phyloP scores from a whole-genome alignment of 2,113 vertebrate species.

The Thomomys bottae region DNA sequence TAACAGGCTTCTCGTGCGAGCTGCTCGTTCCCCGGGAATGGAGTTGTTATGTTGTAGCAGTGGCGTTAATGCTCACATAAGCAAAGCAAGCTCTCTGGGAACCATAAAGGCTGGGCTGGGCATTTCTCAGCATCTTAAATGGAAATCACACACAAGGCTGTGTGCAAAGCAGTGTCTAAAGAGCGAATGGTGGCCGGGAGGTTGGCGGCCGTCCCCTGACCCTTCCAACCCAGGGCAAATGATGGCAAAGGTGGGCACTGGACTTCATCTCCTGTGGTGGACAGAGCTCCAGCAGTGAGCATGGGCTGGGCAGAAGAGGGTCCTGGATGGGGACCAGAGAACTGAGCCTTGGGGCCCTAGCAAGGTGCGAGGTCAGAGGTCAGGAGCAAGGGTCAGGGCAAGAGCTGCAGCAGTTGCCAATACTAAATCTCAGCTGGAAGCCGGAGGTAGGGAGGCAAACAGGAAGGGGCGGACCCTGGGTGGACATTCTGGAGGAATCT shows the following conservation, averaged over 20 bases:
- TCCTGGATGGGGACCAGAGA: background rate
- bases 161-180: background rate
- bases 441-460: too few relatives aligned
- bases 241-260: background rate
- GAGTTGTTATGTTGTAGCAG: background rate
- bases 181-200: accelerated
- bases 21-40: background rate
- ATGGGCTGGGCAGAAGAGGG: background rate
- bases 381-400: background rate
- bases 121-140: too few relatives aligned
- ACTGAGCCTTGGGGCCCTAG: background rate
- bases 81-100: background rate
- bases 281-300: accelerated
- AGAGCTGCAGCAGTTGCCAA: accelerated
- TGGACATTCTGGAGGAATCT: too few relatives aligned
- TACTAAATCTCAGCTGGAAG: background rate
- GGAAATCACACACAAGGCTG: background rate
- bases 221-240: background rate
- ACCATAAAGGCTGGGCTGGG: accelerated
- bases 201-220: too few relatives aligned
- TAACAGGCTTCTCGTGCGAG: background rate
- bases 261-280: too few relatives aligned
- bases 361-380: background rate
- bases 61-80: background rate
- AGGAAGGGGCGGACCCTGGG: too few relatives aligned